These are phyloP conservation scores for Lissocephala sabroskyi DNA, from an alignment of 2,888 invertebrate genomes.

Conservation along the genomic window DNA sequence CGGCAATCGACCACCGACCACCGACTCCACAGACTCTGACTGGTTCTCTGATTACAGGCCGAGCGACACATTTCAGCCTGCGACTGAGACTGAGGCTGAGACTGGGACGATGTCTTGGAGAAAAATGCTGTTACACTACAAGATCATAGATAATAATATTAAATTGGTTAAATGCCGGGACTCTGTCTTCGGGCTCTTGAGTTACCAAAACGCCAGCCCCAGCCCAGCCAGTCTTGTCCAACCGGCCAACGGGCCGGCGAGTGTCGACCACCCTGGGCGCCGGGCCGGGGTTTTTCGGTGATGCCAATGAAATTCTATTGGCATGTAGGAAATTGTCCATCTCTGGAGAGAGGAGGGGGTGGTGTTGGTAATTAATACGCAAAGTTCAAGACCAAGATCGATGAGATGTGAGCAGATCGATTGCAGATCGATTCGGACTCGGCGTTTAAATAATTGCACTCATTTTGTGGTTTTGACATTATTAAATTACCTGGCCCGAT, in stretches of 20 bases:
- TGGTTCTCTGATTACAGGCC: constrained; percentile 4
- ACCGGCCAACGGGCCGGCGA: too few relatives aligned
- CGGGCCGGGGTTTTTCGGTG: neutral
- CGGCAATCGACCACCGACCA: too few relatives aligned
- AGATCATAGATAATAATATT: constrained; percentile 64
- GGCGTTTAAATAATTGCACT: constrained; percentile 46
- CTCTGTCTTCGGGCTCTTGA: constrained; percentile 24
- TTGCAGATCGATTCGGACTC: constrained; percentile 9
- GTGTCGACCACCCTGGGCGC: constrained; percentile 38
- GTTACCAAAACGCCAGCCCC: constrained; percentile 44
- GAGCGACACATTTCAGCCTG: constrained; percentile 8
- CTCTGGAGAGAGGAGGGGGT: neutral
- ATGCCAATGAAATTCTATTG: too few relatives aligned
- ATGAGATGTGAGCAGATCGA: neutral
- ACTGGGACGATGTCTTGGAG: constrained; percentile 6
- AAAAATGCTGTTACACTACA: constrained; percentile 41
- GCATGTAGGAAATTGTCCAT: constrained; percentile 5
- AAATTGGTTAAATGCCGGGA: constrained; percentile 59
- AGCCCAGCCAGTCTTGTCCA: too few relatives aligned
- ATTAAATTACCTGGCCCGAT: constrained; percentile 44
- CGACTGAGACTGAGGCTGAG: constrained; percentile 24
- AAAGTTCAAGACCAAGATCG: constrained; percentile 26
- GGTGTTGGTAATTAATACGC: constrained; percentile 43
- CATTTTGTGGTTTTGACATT: constrained; percentile 55
- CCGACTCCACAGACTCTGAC: neutral